Conservation (phyloP, 2,797 vertebrate species). For the Stomatorhinus walkeri region DNA sequence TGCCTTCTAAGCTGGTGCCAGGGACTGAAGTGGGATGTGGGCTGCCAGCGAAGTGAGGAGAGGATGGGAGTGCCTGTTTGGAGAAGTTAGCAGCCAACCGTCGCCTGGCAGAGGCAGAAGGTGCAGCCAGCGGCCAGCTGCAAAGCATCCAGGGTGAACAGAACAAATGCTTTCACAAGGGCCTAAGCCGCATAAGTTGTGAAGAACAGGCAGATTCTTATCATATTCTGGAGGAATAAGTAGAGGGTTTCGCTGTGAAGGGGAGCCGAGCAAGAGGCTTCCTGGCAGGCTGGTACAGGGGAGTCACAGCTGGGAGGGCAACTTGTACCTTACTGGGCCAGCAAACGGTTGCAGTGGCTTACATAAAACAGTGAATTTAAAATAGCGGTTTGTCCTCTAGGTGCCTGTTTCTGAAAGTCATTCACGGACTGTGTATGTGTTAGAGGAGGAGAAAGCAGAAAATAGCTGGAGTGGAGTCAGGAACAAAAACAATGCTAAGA, state of each 20-base stretch:
- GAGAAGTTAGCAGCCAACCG: not conserved
- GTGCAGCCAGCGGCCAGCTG: constrained; percentile 3
- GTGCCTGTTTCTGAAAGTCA: not conserved
- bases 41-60: not conserved
- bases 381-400: not conserved
- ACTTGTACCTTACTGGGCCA: not conserved
- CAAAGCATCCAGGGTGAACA: not conserved
- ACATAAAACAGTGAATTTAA: not conserved
- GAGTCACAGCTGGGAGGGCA: not conserved
- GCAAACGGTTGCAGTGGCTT: not conserved
- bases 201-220: not conserved
- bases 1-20: not conserved
- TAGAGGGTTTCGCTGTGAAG: not conserved
- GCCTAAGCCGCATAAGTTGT: not conserved
- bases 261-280: not conserved
- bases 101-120: not conserved
- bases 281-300: not conserved
- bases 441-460: not conserved
- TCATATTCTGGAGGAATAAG: not conserved
- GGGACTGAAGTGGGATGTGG: not conserved
- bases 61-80: not conserved
- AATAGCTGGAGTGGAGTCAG: not conserved
- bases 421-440: not conserved
- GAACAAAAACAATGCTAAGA: not conserved
- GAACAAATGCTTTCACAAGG: not conserved